Percentiles rank a stretch among this genome's conserved stretches.
These are phyloP conservation scores for Coremacera marginata DNA, from an alignment of 2,888 invertebrate genomes.

Conservation along the genomic window DNA sequence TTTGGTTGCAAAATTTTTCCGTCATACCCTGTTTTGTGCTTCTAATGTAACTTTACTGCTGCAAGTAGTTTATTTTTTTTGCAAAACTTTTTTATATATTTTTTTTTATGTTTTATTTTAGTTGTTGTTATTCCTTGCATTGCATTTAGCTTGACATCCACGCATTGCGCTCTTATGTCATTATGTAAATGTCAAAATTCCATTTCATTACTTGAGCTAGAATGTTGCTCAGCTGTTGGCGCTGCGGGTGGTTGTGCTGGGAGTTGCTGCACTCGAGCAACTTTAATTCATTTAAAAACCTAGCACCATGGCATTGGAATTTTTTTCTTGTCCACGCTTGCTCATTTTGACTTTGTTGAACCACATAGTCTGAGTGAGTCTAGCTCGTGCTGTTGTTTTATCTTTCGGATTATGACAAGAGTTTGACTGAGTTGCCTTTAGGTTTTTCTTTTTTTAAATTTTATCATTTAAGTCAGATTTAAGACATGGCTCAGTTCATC, in stretches of 20 bases:
- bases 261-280: not conserved
- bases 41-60: not conserved
- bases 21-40: not conserved
- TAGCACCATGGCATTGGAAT: not conserved
- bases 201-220: conserved; percentile 25
- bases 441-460: too few species aligned
- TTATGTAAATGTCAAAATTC: conserved; percentile 26
- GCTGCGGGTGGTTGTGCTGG: not conserved
- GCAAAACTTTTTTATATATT: not conserved
- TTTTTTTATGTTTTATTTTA: not conserved
- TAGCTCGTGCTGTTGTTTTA: too few species aligned
- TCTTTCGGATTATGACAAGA: too few species aligned
- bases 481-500: too few species aligned
- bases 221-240: not conserved
- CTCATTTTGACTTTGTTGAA: not conserved
- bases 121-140: not conserved
- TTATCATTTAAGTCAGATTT: too few species aligned
- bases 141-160: not conserved
- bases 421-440: too few species aligned
- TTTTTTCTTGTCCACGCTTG: not conserved
- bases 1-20: not conserved
- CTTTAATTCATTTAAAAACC: conserved; percentile 20
- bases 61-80: not conserved
- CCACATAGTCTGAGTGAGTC: not conserved
- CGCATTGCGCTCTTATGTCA: conserved; percentile 13